phyloP scores from a whole-genome alignment of 2,113 vertebrate genomes.

The Neogobius melanostomus region DNA sequence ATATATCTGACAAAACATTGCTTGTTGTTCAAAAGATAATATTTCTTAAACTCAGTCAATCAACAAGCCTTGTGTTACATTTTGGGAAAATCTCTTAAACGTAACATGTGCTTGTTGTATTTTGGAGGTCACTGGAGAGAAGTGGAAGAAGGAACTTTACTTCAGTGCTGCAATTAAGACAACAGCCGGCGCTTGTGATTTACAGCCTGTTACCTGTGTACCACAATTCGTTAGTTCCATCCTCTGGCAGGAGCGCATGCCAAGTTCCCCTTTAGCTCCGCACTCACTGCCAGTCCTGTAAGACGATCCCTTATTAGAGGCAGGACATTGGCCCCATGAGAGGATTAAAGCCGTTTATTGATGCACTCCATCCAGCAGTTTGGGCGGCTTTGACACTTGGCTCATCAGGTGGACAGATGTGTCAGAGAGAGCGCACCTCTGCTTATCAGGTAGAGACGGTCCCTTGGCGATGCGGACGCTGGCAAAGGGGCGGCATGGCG shows the following conservation, averaged over 20 bases:
- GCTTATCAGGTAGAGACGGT: conserved; percentile 71
- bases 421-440: conserved; percentile 64
- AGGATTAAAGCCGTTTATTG: conserved; percentile 79
- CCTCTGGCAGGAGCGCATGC: conserved; percentile 53
- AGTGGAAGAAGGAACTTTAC: conserved; percentile 38
- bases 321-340: conserved; percentile 73
- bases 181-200: conserved; percentile 57
- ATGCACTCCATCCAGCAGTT: conserved; percentile 75
- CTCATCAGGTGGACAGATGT: conserved; percentile 76
- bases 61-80: too few relatives aligned
- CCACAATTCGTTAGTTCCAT: conserved; percentile 59
- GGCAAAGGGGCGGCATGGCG: conserved; percentile 45
- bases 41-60: too few relatives aligned
- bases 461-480: conserved; percentile 58
- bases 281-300: conserved; percentile 64
- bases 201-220: conserved; percentile 66
- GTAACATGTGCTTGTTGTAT: conserved; percentile 4
- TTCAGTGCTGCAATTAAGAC: conserved; percentile 55
- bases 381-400: conserved; percentile 74
- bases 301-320: conserved; percentile 74
- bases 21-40: too few relatives aligned
- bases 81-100: conserved; percentile 7
- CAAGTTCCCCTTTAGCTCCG: conserved; percentile 64
- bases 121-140: conserved; percentile 30
- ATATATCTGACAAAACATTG: too few relatives aligned